A percentile compares a stretch with the other conserved stretches of the same genome.
Evolutionary conservation across 2,888 invertebrate species (phyloP).

Genomic region (Drosophila merina): DNA sequence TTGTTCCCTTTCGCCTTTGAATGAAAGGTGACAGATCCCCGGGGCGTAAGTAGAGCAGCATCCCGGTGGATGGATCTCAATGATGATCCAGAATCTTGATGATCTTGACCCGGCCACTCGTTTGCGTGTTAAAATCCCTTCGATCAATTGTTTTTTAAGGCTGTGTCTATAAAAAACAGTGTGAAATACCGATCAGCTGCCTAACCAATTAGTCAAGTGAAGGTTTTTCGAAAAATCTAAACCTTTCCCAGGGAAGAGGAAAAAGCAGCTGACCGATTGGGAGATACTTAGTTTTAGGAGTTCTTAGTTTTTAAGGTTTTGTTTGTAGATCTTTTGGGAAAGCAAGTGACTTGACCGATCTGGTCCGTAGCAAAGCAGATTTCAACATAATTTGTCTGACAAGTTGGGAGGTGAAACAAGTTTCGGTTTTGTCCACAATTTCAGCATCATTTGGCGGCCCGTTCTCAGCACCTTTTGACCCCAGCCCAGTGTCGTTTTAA

Average conservation of each 20-base stretch:
- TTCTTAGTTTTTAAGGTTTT: background rate
- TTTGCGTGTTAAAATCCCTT: slow-evolving; percentile 61
- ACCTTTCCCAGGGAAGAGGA: slow-evolving; percentile 5
- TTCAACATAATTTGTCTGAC: slow-evolving; percentile 21
- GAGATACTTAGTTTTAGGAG: too few species aligned
- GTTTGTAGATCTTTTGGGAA: background rate
- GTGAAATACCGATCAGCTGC: slow-evolving; percentile 16
- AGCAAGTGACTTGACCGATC: slow-evolving; percentile 1
- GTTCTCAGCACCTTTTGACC: slow-evolving; percentile 79
- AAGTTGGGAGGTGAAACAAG: slow-evolving; percentile 52
- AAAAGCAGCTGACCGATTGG: background rate
- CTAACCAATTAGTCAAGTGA: slow-evolving; percentile 34
- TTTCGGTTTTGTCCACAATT: slow-evolving; percentile 52
- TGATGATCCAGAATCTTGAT: slow-evolving; percentile 16
- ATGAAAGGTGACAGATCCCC: slow-evolving; percentile 27
- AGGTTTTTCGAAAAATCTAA: background rate
- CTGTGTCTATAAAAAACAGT: background rate
- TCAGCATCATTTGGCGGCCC: slow-evolving; percentile 58
- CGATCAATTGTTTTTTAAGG: slow-evolving; percentile 49
- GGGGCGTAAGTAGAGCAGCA: slow-evolving; percentile 52
- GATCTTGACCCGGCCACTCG: slow-evolving; percentile 50
- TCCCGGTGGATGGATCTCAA: slow-evolving; percentile 7
- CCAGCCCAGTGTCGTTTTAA: slow-evolving; percentile 53
- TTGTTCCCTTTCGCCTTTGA: background rate
- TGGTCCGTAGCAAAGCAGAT: slow-evolving; percentile 1